Evolutionary conservation across 2,113 vertebrate genomes (phyloP).

Genomic region (Danio rerio): DNA sequence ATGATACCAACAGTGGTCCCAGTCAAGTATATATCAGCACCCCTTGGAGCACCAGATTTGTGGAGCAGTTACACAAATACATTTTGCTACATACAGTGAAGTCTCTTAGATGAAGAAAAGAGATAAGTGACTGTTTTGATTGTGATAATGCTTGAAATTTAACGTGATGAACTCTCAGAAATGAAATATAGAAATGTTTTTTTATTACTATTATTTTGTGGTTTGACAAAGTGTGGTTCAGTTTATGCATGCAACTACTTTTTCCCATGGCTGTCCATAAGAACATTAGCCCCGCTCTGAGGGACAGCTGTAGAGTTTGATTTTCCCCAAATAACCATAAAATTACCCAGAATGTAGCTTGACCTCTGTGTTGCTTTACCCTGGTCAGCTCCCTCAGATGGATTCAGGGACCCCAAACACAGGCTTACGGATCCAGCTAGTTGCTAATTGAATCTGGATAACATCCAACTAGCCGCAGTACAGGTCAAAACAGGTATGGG

Average conservation of each 20-base stretch:
- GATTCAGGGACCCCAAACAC: not conserved
- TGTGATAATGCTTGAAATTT: not conserved
- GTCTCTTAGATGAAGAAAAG: not conserved
- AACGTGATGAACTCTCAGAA: not conserved
- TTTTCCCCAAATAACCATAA: slow-evolving; percentile 53
- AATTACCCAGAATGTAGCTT: slow-evolving; percentile 46
- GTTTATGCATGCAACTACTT: slow-evolving; percentile 5
- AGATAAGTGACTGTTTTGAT: not conserved
- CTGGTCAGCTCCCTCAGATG: slow-evolving; percentile 48
- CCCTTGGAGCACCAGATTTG: not conserved
- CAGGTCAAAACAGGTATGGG: slow-evolving; percentile 48
- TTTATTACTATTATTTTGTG: not conserved
- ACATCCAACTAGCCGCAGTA: slow-evolving; percentile 31
- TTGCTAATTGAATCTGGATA: slow-evolving; percentile 47
- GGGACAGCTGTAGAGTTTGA: slow-evolving; percentile 41
- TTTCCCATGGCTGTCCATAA: slow-evolving; percentile 49
- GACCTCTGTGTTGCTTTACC: slow-evolving; percentile 54
- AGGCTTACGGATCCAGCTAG: not conserved
- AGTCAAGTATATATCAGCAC: not conserved
- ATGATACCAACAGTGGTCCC: not conserved
- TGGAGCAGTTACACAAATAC: not conserved
- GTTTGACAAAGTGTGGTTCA: slow-evolving; percentile 26
- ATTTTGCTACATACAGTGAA: not conserved
- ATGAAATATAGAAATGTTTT: not conserved
- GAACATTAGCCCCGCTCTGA: slow-evolving; percentile 28